Conservation (phyloP, 2,113 vertebrate species). For the Planiliza haematocheilus region DNA sequence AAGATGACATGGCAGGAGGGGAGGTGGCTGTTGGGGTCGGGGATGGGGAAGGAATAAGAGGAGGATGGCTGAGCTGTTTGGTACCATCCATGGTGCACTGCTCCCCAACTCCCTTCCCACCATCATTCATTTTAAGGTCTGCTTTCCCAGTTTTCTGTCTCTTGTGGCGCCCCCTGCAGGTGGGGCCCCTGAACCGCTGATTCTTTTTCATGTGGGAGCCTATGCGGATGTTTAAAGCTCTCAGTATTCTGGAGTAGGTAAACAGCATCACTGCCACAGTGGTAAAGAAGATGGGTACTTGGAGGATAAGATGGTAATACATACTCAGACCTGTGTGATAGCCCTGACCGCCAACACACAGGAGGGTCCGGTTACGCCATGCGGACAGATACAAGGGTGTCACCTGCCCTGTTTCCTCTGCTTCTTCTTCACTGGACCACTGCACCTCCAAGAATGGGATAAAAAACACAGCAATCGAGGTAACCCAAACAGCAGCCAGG, state of each 20-base stretch:
- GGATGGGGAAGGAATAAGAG: constrained; percentile 71
- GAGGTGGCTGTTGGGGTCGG: constrained; percentile 81
- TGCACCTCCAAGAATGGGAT: constrained; percentile 85
- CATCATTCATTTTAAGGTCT: constrained; percentile 43
- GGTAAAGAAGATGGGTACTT: constrained; percentile 86
- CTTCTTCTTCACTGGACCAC: constrained; percentile 65
- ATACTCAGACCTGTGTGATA: constrained; percentile 74
- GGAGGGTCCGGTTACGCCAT: constrained; percentile 82
- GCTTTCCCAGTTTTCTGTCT: constrained; percentile 62
- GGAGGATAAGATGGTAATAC: constrained; percentile 84
- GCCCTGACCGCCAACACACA: constrained; percentile 79
- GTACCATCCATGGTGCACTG: constrained; percentile 63
- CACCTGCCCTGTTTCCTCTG: constrained; percentile 40
- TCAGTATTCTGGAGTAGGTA: constrained; percentile 86
- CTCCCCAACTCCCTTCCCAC: constrained; percentile 50
- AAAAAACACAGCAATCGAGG: constrained; percentile 84
- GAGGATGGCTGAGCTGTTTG: constrained; percentile 79
- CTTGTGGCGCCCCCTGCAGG: constrained; percentile 57
- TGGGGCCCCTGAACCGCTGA: constrained; percentile 70
- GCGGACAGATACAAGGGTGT: constrained; percentile 25
- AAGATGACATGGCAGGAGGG: constrained; percentile 76
- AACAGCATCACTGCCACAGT: constrained; percentile 84
- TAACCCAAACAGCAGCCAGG: constrained; percentile 81
- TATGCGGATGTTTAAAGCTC: constrained; percentile 86
- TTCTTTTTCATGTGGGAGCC: constrained; percentile 83